Evolutionary conservation across 2,888 invertebrate species (phyloP).

Genomic region (Agonopterix heracliana): DNA sequence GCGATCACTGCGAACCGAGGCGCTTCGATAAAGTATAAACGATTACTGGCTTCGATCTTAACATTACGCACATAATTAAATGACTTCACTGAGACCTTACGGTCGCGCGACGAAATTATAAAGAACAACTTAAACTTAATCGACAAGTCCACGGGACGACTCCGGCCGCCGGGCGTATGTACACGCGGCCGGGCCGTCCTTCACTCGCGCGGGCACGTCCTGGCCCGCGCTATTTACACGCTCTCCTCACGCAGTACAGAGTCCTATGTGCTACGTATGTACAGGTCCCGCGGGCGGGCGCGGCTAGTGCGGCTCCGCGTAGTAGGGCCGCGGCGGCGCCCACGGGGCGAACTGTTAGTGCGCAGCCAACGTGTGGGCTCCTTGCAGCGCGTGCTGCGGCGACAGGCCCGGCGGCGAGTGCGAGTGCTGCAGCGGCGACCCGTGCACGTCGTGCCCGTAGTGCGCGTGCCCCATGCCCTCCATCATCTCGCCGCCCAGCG

Average conservation of each 20-base stretch:
- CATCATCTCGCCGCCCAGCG: slow-evolving; percentile 91
- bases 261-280: slow-evolving; percentile 21
- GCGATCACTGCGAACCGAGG: slow-evolving; percentile 56
- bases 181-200: slow-evolving; percentile 15
- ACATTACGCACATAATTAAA: slow-evolving; percentile 61
- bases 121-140: slow-evolving; percentile 50
- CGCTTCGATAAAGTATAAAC: slow-evolving; percentile 54
- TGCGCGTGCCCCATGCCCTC: slow-evolving; percentile 86
- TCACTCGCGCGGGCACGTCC: slow-evolving; percentile 35
- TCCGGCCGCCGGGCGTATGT: slow-evolving; percentile 34
- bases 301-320: slow-evolving; percentile 68
- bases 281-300: slow-evolving; percentile 59
- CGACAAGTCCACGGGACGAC: slow-evolving; percentile 27
- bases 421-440: slow-evolving; percentile 89
- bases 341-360: slow-evolving; percentile 83
- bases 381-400: slow-evolving; percentile 78
- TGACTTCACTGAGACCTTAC: slow-evolving; percentile 48
- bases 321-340: slow-evolving; percentile 78
- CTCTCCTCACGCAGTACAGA: slow-evolving; percentile 21
- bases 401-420: slow-evolving; percentile 87
- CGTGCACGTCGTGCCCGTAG: slow-evolving; percentile 89
- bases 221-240: slow-evolving; percentile 18
- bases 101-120: slow-evolving; percentile 38
- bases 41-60: slow-evolving; percentile 65
- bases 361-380: slow-evolving; percentile 67